These are phyloP conservation scores for Torymus tubicola DNA, from an alignment of 2,888 invertebrate genomes.

Conservation along the genomic window DNA sequence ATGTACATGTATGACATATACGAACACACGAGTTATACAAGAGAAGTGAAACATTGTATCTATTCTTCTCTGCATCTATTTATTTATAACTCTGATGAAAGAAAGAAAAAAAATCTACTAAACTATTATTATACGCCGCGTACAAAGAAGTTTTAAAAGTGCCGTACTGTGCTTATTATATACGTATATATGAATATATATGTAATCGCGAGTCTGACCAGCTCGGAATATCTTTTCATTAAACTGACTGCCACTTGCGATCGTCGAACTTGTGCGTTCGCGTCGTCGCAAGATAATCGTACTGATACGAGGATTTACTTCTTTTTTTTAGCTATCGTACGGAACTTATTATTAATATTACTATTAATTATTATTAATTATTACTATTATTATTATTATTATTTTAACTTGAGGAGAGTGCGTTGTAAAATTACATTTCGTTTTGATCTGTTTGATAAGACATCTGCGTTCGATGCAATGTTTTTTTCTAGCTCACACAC, in stretches of 20 bases:
- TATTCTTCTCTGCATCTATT: constrained; percentile 37
- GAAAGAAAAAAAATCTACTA: constrained; percentile 29
- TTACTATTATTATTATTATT: not conserved
- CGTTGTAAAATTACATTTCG: not conserved
- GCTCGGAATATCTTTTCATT: constrained; percentile 34
- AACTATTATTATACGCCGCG: not conserved
- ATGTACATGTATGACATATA: not conserved
- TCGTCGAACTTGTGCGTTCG: constrained; percentile 12
- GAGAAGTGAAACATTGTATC: constrained; percentile 19
- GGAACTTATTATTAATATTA: not conserved
- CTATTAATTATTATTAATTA: not conserved
- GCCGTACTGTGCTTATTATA: constrained; percentile 41
- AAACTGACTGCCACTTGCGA: constrained; percentile 50
- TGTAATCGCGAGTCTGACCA: not conserved
- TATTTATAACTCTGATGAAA: constrained; percentile 48
- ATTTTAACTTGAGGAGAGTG: not conserved
- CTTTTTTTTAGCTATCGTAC: constrained; percentile 25
- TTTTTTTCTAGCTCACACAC: not conserved
- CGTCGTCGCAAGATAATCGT: constrained; percentile 10
- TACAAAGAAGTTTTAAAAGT: constrained; percentile 21
- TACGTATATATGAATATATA: not conserved
- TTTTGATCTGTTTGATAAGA: constrained; percentile 11
- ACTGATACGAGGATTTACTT: constrained; percentile 34
- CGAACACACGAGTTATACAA: constrained; percentile 8
- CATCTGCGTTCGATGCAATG: too few relatives aligned